These are phyloP conservation scores for Tragelaphus imberbis DNA, from an alignment of 2,113 vertebrate genomes.

Conservation along the genomic window DNA sequence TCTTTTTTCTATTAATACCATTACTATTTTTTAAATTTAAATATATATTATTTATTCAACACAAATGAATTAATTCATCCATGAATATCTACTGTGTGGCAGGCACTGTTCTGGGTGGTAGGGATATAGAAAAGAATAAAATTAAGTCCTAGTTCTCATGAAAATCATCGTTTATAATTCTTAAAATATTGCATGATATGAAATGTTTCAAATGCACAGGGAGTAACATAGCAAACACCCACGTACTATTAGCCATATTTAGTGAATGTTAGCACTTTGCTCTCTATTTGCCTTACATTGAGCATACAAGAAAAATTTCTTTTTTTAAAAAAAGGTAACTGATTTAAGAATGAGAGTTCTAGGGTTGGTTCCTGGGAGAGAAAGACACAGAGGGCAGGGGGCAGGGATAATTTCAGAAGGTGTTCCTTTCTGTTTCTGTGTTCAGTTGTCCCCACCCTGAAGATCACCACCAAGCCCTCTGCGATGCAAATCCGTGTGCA, in stretches of 20 bases:
- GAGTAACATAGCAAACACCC: background rate
- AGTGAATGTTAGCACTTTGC: background rate
- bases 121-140: background rate
- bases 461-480: background rate
- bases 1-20: background rate
- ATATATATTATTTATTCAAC: background rate
- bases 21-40: background rate
- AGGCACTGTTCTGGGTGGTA: background rate
- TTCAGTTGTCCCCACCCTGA: slow-evolving; percentile 19
- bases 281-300: background rate
- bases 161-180: background rate
- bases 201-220: background rate
- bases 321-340: background rate
- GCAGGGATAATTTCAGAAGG: background rate
- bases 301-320: background rate
- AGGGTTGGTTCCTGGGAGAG: background rate
- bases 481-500: rapidly evolving
- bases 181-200: background rate
- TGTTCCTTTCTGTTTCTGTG: background rate
- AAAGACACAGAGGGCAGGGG: rapidly evolving
- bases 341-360: background rate
- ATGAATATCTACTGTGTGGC: background rate
- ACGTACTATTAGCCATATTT: background rate
- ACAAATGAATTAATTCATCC: background rate
- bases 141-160: background rate